phyloP scores from a whole-genome alignment of 2,888 invertebrate species.

The Agonopterix subpropinquella region DNA sequence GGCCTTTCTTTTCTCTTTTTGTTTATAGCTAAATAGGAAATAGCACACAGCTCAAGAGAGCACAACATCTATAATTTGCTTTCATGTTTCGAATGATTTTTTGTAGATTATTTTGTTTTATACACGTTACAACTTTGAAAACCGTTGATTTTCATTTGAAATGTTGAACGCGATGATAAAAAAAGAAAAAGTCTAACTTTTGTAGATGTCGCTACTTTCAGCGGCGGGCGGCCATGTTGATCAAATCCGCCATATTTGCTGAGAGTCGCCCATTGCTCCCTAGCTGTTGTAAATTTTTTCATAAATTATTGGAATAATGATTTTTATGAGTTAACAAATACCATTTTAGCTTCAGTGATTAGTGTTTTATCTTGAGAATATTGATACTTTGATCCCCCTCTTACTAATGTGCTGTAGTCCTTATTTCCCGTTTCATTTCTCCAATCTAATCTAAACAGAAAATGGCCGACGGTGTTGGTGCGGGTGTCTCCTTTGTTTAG shows the following conservation, averaged over 20 bases:
- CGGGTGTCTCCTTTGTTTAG: constrained; percentile 90
- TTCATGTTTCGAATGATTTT: too few species aligned
- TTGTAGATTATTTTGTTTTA: too few species aligned
- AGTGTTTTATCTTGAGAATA: constrained; percentile 46
- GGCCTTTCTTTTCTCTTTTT: too few species aligned
- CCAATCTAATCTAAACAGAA: constrained; percentile 81
- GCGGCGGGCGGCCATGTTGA: constrained; percentile 58
- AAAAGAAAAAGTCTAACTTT: constrained; percentile 17
- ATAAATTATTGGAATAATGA: constrained; percentile 56
- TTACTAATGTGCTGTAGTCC: constrained; percentile 5
- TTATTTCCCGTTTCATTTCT: constrained; percentile 58
- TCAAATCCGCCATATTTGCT: constrained; percentile 69
- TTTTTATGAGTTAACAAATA: constrained; percentile 56
- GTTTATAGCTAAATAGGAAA: too few species aligned
- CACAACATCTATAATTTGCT: too few species aligned
- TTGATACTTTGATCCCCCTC: constrained; percentile 19
- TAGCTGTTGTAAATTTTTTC: constrained; percentile 56
- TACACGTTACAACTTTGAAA: too few species aligned
- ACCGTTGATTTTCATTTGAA: neutral
- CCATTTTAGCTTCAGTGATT: constrained; percentile 54
- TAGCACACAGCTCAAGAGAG: too few species aligned
- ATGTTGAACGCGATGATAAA: constrained; percentile 13
- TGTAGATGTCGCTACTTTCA: constrained; percentile 44
- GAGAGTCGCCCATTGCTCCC: constrained; percentile 64
- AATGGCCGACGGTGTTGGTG: constrained; percentile 89